Conservation (phyloP, 2,797 vertebrate species). For the Apogon hyalosoma region DNA sequence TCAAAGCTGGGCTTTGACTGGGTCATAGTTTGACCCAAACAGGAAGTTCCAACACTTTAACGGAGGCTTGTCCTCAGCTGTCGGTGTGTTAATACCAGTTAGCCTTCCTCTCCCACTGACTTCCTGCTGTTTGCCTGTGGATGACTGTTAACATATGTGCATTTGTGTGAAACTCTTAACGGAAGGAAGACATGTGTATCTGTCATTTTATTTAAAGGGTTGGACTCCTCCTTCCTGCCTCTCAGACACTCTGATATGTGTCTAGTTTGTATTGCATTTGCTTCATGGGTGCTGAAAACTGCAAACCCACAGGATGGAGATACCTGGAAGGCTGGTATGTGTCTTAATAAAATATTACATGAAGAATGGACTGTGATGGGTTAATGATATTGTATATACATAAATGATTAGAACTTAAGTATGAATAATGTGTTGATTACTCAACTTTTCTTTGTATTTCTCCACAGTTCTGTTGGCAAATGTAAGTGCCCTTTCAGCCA, state of each 20-base stretch:
- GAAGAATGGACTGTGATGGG: not conserved
- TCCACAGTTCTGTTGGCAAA: slow-evolving; percentile 92
- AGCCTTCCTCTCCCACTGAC: slow-evolving; percentile 8
- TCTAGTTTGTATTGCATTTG: slow-evolving; percentile 95
- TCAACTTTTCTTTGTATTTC: slow-evolving; percentile 46
- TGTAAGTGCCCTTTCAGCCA: slow-evolving; percentile 93
- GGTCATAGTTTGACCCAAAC: slow-evolving; percentile 38
- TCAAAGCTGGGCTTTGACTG: slow-evolving; percentile 2
- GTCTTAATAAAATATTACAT: not conserved
- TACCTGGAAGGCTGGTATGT: slow-evolving; percentile 94
- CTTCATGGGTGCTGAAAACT: slow-evolving; percentile 95
- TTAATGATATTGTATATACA: not conserved
- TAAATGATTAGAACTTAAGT: too few relatives aligned
- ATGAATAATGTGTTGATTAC: not conserved
- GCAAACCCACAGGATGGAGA: slow-evolving; percentile 90
- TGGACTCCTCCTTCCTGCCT: slow-evolving; percentile 77
- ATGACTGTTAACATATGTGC: not conserved
- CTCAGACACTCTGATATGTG: slow-evolving; percentile 92
- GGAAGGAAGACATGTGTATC: not conserved
- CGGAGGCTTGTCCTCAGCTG: slow-evolving; percentile 40
- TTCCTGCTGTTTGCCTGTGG: not conserved
- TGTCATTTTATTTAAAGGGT: slow-evolving; percentile 70
- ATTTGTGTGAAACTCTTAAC: not conserved
- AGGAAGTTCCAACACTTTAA: slow-evolving; percentile 24
- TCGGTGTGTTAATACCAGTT: slow-evolving; percentile 24